Evolutionary conservation across 1,140 invertebrate genomes (phyloP).

Genomic region (Lepidurus couesii): DNA sequence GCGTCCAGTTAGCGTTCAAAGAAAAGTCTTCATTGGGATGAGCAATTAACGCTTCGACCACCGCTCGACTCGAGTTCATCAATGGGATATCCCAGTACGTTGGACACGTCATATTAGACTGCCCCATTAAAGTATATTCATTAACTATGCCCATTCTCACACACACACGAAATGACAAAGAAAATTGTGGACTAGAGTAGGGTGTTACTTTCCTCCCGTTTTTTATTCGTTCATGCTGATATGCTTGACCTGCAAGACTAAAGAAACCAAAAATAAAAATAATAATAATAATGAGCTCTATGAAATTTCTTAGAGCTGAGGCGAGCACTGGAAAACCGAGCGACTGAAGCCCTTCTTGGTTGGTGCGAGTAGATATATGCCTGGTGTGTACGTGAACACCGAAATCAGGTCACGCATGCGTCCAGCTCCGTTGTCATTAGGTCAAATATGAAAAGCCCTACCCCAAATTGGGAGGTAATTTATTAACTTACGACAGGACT

Average conservation of each 20-base stretch:
- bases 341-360: background rate
- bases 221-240: too few species aligned
- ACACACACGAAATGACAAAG: background rate
- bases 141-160: conserved; percentile 4
- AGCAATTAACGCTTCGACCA: background rate
- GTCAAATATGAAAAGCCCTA: background rate
- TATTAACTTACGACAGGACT: background rate
- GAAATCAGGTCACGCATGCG: background rate
- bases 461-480: background rate
- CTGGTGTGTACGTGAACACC: background rate
- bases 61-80: background rate
- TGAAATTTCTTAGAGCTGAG: background rate
- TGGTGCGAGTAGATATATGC: background rate
- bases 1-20: background rate
- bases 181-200: background rate
- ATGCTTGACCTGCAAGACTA: too few species aligned
- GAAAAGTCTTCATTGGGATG: background rate
- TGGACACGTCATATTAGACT: background rate
- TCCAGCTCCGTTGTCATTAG: background rate
- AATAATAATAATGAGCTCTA: too few species aligned
- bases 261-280: too few species aligned
- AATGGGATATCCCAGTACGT: background rate
- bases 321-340: background rate
- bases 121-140: background rate
- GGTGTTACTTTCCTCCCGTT: too few species aligned